A percentile compares a stretch with the other conserved stretches of the same genome.
phyloP scores from a whole-genome alignment of 2,797 vertebrate species.

The Luscinia luscinia region DNA sequence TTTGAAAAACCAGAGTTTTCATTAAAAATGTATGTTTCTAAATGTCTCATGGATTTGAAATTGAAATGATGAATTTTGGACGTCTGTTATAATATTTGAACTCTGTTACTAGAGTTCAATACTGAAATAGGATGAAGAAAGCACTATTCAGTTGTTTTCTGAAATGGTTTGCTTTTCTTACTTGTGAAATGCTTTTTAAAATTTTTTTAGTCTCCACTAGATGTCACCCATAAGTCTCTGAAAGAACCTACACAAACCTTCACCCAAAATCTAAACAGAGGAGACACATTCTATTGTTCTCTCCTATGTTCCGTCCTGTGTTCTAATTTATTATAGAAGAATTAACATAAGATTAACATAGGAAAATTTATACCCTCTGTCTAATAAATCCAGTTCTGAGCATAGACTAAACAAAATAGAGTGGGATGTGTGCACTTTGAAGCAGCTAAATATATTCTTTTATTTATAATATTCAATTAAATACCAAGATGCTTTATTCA shows the following conservation, averaged over 20 bases:
- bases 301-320: neutral
- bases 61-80: neutral
- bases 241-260: neutral
- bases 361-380: neutral
- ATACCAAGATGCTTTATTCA: neutral
- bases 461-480: neutral
- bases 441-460: neutral
- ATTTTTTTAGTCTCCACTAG: slow-evolving; percentile 57
- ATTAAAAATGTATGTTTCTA: neutral
- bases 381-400: neutral
- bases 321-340: neutral
- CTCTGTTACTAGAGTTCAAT: neutral
- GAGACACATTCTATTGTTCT: slow-evolving; percentile 12
- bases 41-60: neutral
- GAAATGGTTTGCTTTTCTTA: neutral
- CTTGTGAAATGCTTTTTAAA: neutral
- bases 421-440: neutral
- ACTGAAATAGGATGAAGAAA: neutral
- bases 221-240: slow-evolving; percentile 65
- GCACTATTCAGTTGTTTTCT: neutral
- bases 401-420: neutral
- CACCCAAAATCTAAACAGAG: neutral
- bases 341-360: neutral
- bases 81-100: neutral
- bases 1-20: slow-evolving; percentile 9